phyloP scores from a whole-genome alignment of 1,140 invertebrate genomes.

The Brachionus asplanchnoidis region DNA sequence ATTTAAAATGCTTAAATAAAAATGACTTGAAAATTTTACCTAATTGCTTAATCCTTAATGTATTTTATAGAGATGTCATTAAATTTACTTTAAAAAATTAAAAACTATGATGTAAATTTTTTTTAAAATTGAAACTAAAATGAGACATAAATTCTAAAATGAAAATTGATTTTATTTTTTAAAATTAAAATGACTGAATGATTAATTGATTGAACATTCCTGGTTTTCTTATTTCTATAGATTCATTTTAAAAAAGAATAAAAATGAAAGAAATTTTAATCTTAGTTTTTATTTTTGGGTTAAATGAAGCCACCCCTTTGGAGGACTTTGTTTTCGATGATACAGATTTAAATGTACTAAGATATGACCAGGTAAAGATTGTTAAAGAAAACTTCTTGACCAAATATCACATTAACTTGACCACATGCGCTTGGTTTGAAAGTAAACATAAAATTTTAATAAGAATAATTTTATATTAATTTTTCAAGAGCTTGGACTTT shows the following conservation, averaged over 20 bases:
- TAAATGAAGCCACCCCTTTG: neutral
- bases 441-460: neutral
- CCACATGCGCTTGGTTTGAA: neutral
- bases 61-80: neutral
- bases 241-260: neutral
- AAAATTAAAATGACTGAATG: neutral
- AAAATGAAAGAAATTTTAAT: neutral
- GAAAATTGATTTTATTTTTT: neutral
- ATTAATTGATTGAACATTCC: neutral
- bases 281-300: neutral
- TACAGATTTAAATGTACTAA: neutral
- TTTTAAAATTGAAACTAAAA: neutral
- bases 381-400: neutral
- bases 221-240: neutral
- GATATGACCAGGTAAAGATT: neutral
- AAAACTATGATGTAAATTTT: neutral
- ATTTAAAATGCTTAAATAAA: no score
- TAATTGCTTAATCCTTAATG: neutral
- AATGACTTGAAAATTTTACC: no score
- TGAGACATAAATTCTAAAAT: neutral
- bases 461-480: neutral
- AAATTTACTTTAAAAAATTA: neutral
- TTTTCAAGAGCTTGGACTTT: neutral
- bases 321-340: conserved; percentile 25
- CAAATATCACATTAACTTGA: neutral